phyloP scores from a whole-genome alignment of 2,113 vertebrate genomes.

The Corvus hawaiiensis region DNA sequence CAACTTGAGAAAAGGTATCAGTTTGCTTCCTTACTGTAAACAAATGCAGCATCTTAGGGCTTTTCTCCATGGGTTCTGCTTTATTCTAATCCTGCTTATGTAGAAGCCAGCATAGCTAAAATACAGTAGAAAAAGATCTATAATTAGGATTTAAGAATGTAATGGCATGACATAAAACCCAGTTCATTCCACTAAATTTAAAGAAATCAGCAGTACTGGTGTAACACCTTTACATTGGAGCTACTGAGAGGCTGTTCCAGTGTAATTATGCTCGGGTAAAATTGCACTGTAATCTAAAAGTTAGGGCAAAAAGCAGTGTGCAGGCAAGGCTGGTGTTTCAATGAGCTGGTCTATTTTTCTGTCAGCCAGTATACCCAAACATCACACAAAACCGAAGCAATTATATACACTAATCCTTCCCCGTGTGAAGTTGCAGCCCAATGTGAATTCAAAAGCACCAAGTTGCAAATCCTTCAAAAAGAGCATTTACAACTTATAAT shows the following conservation, averaged over 20 bases:
- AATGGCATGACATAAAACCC: neutral
- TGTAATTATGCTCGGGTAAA: slow-evolving; percentile 9
- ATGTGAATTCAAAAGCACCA: slow-evolving; percentile 47
- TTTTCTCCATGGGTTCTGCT: neutral
- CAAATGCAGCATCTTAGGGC: neutral
- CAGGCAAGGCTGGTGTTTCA: slow-evolving; percentile 33
- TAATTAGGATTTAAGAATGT: slow-evolving; percentile 15
- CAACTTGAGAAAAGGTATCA: neutral
- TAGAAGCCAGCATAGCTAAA: neutral
- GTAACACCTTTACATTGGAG: neutral
- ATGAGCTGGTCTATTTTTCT: slow-evolving; percentile 27
- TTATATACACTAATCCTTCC: slow-evolving; percentile 47
- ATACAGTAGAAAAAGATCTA: neutral
- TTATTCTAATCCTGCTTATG: neutral
- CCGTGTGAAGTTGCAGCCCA: slow-evolving; percentile 37
- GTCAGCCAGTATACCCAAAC: slow-evolving; percentile 36
- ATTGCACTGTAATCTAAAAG: slow-evolving; percentile 21
- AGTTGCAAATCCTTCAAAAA: slow-evolving; percentile 57
- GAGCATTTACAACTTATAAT: slow-evolving; percentile 56
- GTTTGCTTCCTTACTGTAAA: neutral
- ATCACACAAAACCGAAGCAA: slow-evolving; percentile 50
- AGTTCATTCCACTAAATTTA: neutral
- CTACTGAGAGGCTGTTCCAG: neutral
- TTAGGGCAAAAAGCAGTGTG: slow-evolving; percentile 22
- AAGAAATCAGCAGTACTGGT: neutral